Percentiles rank a stretch among this genome's conserved stretches.
phyloP scores from a whole-genome alignment of 2,797 vertebrate species.

The Xiphophorus birchmanni region DNA sequence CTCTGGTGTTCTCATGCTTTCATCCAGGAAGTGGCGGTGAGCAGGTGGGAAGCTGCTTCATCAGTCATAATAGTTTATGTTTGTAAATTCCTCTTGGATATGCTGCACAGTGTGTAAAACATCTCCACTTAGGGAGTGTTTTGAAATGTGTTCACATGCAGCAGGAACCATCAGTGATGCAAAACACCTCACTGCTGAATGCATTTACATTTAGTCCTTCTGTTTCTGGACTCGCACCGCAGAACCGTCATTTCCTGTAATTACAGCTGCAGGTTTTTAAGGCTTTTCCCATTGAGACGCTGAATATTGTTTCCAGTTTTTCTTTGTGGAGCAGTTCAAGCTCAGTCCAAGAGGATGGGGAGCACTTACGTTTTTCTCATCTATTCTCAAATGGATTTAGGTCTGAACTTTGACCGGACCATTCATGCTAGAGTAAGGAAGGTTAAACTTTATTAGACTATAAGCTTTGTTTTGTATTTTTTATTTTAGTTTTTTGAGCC shows the following conservation, averaged over 20 bases:
- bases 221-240: not conserved
- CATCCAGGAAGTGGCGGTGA: not conserved
- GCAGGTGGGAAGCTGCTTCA: not conserved
- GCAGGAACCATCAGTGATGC: not conserved
- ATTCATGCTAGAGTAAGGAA: not conserved
- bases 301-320: not conserved
- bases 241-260: not conserved
- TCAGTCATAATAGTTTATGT: not conserved
- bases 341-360: not conserved
- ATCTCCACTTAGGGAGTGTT: not conserved
- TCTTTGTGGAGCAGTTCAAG: not conserved
- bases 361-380: not conserved
- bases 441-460: no score
- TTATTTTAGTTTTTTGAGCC: no score
- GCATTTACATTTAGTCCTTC: not conserved
- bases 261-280: not conserved
- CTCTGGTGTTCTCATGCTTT: not conserved
- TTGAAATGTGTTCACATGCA: not conserved
- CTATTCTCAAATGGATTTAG: not conserved
- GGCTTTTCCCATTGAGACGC: not conserved
- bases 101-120: not conserved
- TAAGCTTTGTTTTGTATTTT: no score
- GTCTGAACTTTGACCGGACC: not conserved
- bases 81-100: not conserved
- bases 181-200: not conserved